Percentiles rank a stretch among this genome's conserved stretches.
Conservation (phyloP, 1,140 invertebrate genomes). For the Lasaia peninsularis region DNA sequence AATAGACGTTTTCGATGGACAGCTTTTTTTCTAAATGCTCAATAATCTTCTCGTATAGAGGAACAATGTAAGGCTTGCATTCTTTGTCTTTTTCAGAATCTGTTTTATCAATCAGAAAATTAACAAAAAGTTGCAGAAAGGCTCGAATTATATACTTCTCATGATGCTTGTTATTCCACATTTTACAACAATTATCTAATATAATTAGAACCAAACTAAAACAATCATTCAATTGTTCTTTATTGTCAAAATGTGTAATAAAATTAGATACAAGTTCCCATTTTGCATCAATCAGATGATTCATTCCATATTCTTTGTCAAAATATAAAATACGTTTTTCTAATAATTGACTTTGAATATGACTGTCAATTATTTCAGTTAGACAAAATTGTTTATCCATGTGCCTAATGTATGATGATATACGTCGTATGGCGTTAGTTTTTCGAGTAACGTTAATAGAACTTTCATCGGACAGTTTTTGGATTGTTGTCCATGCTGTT, state of each 20-base stretch:
- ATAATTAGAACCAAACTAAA: conserved; percentile 28
- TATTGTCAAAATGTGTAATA: conserved; percentile 27
- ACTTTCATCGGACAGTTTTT: conserved; percentile 33
- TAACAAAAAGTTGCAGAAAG: conserved; percentile 21
- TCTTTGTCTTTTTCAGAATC: background rate
- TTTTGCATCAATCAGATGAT: conserved; percentile 23
- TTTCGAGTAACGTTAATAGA: conserved; percentile 28
- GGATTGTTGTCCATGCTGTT: conserved; percentile 35
- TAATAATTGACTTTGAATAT: conserved; percentile 30
- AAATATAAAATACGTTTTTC: conserved; percentile 20
- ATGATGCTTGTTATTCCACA: conserved; percentile 27
- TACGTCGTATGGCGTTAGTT: conserved; percentile 22
- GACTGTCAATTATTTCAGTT: conserved; percentile 32
- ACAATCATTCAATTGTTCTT: conserved; percentile 30
- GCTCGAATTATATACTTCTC: conserved; percentile 20
- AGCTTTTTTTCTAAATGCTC: conserved; percentile 19
- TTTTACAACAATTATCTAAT: conserved; percentile 25
- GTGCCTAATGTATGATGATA: conserved; percentile 24
- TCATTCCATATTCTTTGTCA: conserved; percentile 16
- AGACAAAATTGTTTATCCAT: conserved; percentile 32
- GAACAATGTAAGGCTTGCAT: conserved; percentile 13
- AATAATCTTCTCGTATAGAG: conserved; percentile 24
- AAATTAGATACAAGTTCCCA: conserved; percentile 39
- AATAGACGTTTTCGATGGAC: conserved; percentile 32
- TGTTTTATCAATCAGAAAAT: conserved; percentile 8